Evolutionary conservation across 1,140 invertebrate genomes (phyloP).

Genomic region (Zophobas atratus): DNA sequence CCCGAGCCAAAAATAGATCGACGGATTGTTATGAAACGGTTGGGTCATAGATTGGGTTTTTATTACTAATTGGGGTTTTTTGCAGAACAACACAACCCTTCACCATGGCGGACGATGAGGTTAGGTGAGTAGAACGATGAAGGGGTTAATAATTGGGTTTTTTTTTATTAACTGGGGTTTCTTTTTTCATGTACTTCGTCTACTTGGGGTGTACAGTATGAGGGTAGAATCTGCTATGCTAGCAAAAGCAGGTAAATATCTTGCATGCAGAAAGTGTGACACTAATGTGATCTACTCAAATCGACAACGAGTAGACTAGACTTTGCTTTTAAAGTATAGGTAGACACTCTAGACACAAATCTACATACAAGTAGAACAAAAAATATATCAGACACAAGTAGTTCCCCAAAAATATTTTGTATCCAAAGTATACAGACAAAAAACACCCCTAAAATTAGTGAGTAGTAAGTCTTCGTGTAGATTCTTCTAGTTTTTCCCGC

Average conservation of each 20-base stretch:
- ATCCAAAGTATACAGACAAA: neutral
- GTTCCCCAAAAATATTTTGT: too few relatives aligned
- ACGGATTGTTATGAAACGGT: neutral
- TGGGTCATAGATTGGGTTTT: too few relatives aligned
- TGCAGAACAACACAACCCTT: slow-evolving; percentile 64
- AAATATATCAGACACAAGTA: too few relatives aligned
- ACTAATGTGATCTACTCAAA: slow-evolving; percentile 51
- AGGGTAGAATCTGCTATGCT: slow-evolving; percentile 40
- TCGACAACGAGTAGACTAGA: slow-evolving; percentile 45
- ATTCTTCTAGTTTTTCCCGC: neutral
- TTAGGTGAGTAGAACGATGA: slow-evolving; percentile 79
- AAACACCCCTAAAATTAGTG: slow-evolving; percentile 14
- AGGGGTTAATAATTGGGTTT: slow-evolving; percentile 19
- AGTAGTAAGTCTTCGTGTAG: slow-evolving; percentile 13
- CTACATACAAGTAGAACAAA: slow-evolving; percentile 20
- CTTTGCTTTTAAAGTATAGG: slow-evolving; percentile 22
- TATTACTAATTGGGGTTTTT: slow-evolving; percentile 11
- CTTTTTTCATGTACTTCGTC: slow-evolving; percentile 57
- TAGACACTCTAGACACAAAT: slow-evolving; percentile 15
- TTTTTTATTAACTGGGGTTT: slow-evolving; percentile 51
- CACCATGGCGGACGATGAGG: slow-evolving; percentile 91
- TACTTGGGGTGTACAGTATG: slow-evolving; percentile 57
- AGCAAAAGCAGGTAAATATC: slow-evolving; percentile 62
- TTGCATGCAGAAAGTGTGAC: slow-evolving; percentile 25
- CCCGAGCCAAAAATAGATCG: slow-evolving; percentile 48